Percentiles rank a stretch among this genome's conserved stretches.
Conservation (phyloP, 2,888 invertebrate genomes). For the Plebejus anna region DNA sequence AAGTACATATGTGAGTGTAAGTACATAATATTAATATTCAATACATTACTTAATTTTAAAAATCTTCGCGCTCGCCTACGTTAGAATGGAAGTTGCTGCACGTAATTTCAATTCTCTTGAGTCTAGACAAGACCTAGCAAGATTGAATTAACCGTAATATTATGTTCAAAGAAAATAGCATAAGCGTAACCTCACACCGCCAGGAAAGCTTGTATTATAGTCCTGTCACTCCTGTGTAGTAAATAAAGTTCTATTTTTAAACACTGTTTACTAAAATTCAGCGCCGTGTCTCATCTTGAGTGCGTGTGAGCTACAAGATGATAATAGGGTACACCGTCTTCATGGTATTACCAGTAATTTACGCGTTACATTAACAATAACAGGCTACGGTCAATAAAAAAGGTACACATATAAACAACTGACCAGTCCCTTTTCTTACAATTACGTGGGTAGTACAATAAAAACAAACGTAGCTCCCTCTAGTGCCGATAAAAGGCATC, state of each 20-base stretch:
- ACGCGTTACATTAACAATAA: constrained; percentile 17
- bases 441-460: constrained; percentile 47
- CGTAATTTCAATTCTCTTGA: not conserved
- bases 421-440: constrained; percentile 20
- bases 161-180: not conserved
- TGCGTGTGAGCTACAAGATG: not conserved
- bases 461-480: constrained; percentile 60
- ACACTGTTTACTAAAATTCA: not conserved
- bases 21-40: too few relatives aligned
- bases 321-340: not conserved
- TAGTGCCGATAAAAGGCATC: constrained; percentile 52
- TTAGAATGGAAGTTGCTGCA: not conserved
- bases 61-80: constrained; percentile 10
- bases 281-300: not conserved
- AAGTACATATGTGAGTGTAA: too few relatives aligned
- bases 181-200: not conserved
- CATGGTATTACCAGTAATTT: constrained; percentile 8
- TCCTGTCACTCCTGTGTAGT: not conserved
- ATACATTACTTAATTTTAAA: too few relatives aligned
- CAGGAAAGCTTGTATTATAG: not conserved
- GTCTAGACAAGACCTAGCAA: not conserved
- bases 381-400: constrained; percentile 12
- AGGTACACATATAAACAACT: constrained; percentile 18
- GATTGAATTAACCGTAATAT: not conserved
- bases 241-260: not conserved